A percentile compares a stretch with the other conserved stretches of the same genome.
Conservation (phyloP, 2,113 vertebrate species). For the Epinephelus cyanopodus region DNA sequence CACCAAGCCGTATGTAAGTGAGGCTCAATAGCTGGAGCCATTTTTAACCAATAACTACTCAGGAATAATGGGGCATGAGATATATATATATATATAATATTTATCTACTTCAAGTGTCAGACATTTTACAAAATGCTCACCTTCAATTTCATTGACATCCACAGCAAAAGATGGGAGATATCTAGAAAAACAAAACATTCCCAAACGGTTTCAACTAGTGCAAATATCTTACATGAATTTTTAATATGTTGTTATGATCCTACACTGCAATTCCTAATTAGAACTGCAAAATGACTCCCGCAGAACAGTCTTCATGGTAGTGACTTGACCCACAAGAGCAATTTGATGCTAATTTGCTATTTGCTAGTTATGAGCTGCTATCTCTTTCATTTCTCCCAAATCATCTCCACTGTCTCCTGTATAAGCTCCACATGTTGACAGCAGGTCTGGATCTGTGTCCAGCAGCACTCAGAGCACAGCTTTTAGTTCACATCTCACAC, state of each 20-base stretch:
- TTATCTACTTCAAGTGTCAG: slow-evolving; percentile 72
- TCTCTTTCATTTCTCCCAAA: slow-evolving; percentile 47
- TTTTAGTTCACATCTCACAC: slow-evolving; percentile 26
- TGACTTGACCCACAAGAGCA: slow-evolving; percentile 82
- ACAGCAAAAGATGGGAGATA: slow-evolving; percentile 73
- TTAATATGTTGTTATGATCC: slow-evolving; percentile 83
- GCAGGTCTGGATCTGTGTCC: slow-evolving; percentile 16
- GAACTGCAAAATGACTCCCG: slow-evolving; percentile 80
- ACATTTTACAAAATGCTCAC: slow-evolving; percentile 77
- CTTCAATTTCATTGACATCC: slow-evolving; percentile 74
- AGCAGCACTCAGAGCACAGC: slow-evolving; percentile 24
- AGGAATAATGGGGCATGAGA: slow-evolving; percentile 51
- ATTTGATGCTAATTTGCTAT: slow-evolving; percentile 82
- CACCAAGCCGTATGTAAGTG: slow-evolving; percentile 54
- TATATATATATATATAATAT: slow-evolving; percentile 57
- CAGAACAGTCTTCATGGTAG: slow-evolving; percentile 72
- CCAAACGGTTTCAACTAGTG: slow-evolving; percentile 81
- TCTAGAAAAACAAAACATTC: slow-evolving; percentile 80
- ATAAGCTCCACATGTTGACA: slow-evolving; percentile 41
- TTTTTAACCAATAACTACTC: slow-evolving; percentile 69
- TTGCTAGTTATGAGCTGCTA: slow-evolving; percentile 75
- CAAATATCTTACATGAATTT: slow-evolving; percentile 86
- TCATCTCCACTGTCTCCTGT: slow-evolving; percentile 43
- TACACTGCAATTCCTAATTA: slow-evolving; percentile 82
- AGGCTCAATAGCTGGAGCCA: slow-evolving; percentile 40